These are phyloP conservation scores for Caenorhabditis sinica DNA, from an alignment of 2,888 invertebrate species.

Conservation along the genomic window DNA sequence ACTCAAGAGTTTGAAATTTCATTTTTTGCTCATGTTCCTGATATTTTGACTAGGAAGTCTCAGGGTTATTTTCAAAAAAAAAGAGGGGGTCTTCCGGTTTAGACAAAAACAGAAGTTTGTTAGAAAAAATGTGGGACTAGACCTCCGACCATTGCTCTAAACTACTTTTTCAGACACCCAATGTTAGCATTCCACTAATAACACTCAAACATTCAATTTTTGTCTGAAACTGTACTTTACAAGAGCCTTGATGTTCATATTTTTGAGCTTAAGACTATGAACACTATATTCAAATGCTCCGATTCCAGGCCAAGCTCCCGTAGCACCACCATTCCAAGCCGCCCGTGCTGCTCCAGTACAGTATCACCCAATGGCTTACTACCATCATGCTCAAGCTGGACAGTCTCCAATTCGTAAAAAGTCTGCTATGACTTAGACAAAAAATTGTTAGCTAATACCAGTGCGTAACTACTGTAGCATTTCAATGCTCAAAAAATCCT, in stretches of 20 bases:
- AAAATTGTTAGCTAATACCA: no score
- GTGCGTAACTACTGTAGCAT: neutral
- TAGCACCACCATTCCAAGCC: constrained; percentile 40
- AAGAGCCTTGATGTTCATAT: neutral
- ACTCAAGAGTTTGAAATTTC: neutral
- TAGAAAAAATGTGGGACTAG: no score
- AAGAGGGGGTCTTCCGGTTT: no score
- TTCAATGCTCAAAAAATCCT: neutral
- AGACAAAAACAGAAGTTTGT: no score
- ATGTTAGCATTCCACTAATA: no score
- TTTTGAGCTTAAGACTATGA: neutral
- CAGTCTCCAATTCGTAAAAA: constrained; percentile 47
- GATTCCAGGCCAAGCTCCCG: constrained; percentile 16
- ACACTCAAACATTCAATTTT: no score
- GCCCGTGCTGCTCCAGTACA: constrained; percentile 51
- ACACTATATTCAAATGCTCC: neutral
- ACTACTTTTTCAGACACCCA: no score
- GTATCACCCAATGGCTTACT: constrained; percentile 55
- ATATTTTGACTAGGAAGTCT: no score
- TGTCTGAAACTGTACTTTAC: no score
- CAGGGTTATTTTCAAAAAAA: no score
- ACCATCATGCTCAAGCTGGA: constrained; percentile 31
- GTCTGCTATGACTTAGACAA: constrained; percentile 17
- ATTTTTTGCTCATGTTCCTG: neutral
- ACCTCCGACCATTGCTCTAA: no score